Evolutionary conservation across 1,140 invertebrate species (phyloP), one percentile per base, ranked within the genome.

Genomic region (Ericerus pela): DNA sequence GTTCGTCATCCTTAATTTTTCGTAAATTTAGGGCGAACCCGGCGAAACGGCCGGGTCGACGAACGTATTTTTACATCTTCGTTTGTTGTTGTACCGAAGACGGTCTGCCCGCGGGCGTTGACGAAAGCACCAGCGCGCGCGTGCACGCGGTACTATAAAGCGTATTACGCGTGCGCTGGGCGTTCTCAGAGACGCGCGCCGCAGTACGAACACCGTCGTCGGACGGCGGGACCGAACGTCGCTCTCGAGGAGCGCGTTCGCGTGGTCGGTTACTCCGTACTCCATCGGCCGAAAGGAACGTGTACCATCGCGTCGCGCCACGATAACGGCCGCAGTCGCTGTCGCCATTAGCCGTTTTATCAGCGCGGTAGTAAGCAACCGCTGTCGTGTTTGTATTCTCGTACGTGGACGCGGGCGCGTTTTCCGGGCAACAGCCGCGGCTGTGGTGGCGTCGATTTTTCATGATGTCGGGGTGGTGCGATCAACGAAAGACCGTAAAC

Each of bases 1-100:
- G 10, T 10, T 16, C 31, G 31, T 33, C 31, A 10, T 16, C 10
- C 31, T 16, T 16, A n/a, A 10, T 33, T 16, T 33, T 16, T 33
- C 31, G n/a, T n/a, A n/a, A n/a, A n/a, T n/a, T n/a, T n/a, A n/a
- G n/a, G n/a, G n/a, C 79, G 80, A 78, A 84, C 82, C 77, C 84
- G 81, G 52, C 24, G 6, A 33, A 16, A 33, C n/a, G 52, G 29
- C 31, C 16, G 29, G 16, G n/a, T n/a, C n/a, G n/a, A n/a, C n/a
- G n/a, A n/a, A 16, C 10, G 31, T n/a, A 33, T 11, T 11, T n/a
- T n/a, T n/a, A 16, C 31, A 10, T 11, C 31, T n/a, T 33, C 31
- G 31, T n/a, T 33, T 10, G 31, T 11, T n/a, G 10, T 10, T n/a
- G 10, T n/a, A 11, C 31, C 31, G 31, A 10, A 10, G 10, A 16